These are phyloP conservation scores for Trachythela sp. DNA, from an alignment of 64 coral and sea anemone species.

Conservation along the genomic window DNA sequence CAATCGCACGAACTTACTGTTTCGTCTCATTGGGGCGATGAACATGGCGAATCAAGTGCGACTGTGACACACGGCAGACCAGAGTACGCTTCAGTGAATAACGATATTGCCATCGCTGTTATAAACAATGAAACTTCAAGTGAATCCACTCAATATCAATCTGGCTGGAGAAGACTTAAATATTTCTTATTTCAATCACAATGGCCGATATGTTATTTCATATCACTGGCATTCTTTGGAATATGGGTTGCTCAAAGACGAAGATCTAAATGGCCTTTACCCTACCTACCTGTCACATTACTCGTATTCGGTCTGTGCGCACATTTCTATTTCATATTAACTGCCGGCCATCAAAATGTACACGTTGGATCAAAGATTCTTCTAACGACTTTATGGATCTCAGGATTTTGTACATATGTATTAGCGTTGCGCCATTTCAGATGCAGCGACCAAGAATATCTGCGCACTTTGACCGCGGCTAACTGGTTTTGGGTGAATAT, in stretches of 20 bases:
- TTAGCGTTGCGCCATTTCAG: slow-evolving; percentile 38
- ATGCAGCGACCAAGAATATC: slow-evolving; percentile 35
- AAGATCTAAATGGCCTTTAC: slow-evolving; percentile 41
- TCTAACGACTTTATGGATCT: slow-evolving; percentile 47
- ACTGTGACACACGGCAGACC: not conserved
- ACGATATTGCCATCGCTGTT: not conserved
- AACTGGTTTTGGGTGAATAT: slow-evolving; percentile 30
- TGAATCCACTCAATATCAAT: not conserved
- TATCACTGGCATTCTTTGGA: slow-evolving; percentile 43
- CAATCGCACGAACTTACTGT: not conserved
- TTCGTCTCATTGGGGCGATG: not conserved
- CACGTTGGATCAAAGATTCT: slow-evolving; percentile 61
- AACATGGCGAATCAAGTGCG: not conserved
- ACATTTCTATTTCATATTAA: slow-evolving; percentile 50
- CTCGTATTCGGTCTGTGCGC: slow-evolving; percentile 47
- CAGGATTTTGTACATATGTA: slow-evolving; percentile 29
- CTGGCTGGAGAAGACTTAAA: not conserved
- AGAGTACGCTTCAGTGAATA: not conserved
- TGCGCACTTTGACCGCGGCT: slow-evolving; percentile 17
- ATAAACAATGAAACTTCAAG: not conserved
- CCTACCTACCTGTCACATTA: slow-evolving; percentile 37
- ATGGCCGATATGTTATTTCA: slow-evolving; percentile 45
- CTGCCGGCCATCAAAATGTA: slow-evolving; percentile 18
- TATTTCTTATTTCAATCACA: slow-evolving; percentile 33
- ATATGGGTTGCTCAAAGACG: slow-evolving; percentile 52